These are phyloP conservation scores for Coluber constrictor DNA, from an alignment of 2,797 vertebrate species.

Conservation along the genomic window DNA sequence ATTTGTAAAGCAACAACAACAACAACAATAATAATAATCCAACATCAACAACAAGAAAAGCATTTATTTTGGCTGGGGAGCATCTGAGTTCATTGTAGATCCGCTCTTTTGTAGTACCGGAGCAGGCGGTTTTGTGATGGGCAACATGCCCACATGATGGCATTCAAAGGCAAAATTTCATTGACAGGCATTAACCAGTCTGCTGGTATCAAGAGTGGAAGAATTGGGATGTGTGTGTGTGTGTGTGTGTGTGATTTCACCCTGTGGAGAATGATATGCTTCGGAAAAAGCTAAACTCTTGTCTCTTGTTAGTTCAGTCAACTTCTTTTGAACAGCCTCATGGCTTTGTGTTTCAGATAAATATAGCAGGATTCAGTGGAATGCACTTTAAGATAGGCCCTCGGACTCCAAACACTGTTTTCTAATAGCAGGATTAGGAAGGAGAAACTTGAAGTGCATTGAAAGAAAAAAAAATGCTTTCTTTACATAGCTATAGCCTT, in stretches of 20 bases:
- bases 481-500: too few relatives aligned
- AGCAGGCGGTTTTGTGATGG: not conserved
- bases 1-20: not conserved
- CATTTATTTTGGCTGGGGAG: not conserved
- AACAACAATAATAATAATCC: too few relatives aligned
- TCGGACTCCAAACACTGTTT: not conserved
- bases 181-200: not conserved
- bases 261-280: not conserved
- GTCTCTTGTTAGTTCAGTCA: not conserved
- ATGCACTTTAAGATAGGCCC: not conserved
- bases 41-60: not conserved
- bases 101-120: not conserved
- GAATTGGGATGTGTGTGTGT: not conserved
- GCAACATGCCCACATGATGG: not conserved
- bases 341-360: not conserved
- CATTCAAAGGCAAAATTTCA: not conserved
- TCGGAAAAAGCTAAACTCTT: not conserved
- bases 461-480: not conserved
- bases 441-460: not conserved
- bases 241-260: not conserved
- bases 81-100: not conserved
- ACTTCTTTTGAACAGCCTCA: not conserved
- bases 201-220: not conserved
- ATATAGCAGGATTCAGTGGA: not conserved
- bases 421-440: not conserved